These are phyloP conservation scores for Troilus luridus DNA, from an alignment of 2,888 invertebrate species.

Conservation along the genomic window DNA sequence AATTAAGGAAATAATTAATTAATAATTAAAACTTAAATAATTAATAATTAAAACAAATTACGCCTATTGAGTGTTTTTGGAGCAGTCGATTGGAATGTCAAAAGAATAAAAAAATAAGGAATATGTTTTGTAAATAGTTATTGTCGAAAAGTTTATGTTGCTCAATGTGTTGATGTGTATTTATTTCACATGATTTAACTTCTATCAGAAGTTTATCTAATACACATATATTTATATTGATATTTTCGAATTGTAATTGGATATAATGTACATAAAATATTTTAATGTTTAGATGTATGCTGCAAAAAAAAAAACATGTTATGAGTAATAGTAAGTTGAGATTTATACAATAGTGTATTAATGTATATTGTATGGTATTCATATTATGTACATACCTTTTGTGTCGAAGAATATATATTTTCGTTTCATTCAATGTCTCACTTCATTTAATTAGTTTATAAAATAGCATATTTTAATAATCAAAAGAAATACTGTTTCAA, in stretches of 20 bases:
- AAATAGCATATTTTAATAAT: no score
- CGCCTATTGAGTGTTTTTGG: not conserved
- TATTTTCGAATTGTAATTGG: not conserved
- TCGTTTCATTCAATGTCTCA: not conserved
- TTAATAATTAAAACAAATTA: no score
- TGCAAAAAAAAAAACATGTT: not conserved
- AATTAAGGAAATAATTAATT: no score
- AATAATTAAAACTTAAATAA: no score
- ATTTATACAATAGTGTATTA: conserved; percentile 1
- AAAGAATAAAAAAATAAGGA: not conserved
- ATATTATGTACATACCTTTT: not conserved
- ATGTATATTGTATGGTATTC: not conserved
- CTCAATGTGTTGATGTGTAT: conserved; percentile 7
- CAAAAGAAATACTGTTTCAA: no score
- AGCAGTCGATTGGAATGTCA: not conserved
- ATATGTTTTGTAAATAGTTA: not conserved
- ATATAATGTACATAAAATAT: conserved; percentile 4
- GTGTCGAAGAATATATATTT: conserved; percentile 8
- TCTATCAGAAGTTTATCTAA: not conserved
- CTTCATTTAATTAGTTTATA: not conserved
- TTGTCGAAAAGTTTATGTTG: not conserved
- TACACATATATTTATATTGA: not conserved
- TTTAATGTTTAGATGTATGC: conserved; percentile 3
- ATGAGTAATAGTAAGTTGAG: not conserved
- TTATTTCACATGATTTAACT: not conserved